phyloP scores from a whole-genome alignment of 2,888 invertebrate genomes.

The Drosophila limbata region DNA sequence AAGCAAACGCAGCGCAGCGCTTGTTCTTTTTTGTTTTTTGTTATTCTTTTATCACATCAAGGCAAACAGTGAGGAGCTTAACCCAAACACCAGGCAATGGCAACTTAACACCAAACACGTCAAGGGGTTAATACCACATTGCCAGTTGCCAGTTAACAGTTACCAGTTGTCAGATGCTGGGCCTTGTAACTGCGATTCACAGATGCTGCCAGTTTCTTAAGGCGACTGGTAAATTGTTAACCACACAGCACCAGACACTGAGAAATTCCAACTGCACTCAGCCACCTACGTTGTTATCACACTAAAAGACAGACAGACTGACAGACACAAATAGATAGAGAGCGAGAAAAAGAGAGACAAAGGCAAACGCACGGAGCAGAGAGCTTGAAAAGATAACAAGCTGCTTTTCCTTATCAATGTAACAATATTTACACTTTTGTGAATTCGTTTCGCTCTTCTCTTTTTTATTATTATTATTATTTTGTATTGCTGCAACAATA shows the following conservation, averaged over 20 bases:
- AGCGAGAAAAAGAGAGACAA: slow-evolving; percentile 10
- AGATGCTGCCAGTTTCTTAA: background rate
- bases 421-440: slow-evolving; percentile 81
- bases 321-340: slow-evolving; percentile 12
- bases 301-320: slow-evolving; percentile 19
- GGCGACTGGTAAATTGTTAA: slow-evolving; percentile 65
- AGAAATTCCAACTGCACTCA: slow-evolving; percentile 47
- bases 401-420: slow-evolving; percentile 65
- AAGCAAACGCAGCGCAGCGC: slow-evolving; percentile 54
- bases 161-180: slow-evolving; percentile 40
- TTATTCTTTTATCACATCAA: slow-evolving; percentile 61
- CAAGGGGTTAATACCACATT: slow-evolving; percentile 78
- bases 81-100: slow-evolving; percentile 80
- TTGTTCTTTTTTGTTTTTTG: slow-evolving; percentile 20
- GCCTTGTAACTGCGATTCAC: slow-evolving; percentile 33
- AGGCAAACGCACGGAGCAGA: slow-evolving; percentile 8
- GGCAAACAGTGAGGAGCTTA: slow-evolving; percentile 79
- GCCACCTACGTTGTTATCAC: slow-evolving; percentile 40
- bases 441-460: slow-evolving; percentile 45
- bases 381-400: slow-evolving; percentile 45
- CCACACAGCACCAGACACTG: slow-evolving; percentile 41
- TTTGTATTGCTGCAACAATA: slow-evolving; percentile 41
- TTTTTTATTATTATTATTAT: slow-evolving; percentile 30
- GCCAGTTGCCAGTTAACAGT: slow-evolving; percentile 12
- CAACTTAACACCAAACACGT: slow-evolving; percentile 78